Conservation (phyloP, 2,113 vertebrate species). For the Mugil cephalus region DNA sequence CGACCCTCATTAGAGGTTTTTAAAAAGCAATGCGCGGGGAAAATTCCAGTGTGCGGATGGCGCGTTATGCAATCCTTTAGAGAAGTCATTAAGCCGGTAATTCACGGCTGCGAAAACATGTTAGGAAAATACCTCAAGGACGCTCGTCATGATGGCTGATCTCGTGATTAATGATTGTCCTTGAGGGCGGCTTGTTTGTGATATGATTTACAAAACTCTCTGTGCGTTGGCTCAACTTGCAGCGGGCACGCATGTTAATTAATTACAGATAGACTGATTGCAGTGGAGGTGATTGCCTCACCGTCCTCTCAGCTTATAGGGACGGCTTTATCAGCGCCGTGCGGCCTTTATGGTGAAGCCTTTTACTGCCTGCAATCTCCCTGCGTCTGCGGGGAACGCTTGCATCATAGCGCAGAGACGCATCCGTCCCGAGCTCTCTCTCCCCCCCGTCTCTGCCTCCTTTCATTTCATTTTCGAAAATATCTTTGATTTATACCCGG, state of each 20-base stretch:
- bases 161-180: slow-evolving; percentile 72
- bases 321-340: slow-evolving; percentile 53
- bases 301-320: slow-evolving; percentile 39
- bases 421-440: slow-evolving; percentile 15
- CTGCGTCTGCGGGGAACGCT: slow-evolving; percentile 24
- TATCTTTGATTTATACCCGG: slow-evolving; percentile 44
- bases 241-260: slow-evolving; percentile 57
- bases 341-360: slow-evolving; percentile 44
- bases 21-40: slow-evolving; percentile 30
- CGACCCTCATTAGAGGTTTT: slow-evolving; percentile 29
- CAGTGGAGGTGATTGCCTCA: slow-evolving; percentile 61
- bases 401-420: slow-evolving; percentile 23
- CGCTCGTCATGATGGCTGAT: slow-evolving; percentile 56
- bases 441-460: slow-evolving; percentile 23
- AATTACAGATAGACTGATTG: slow-evolving; percentile 59
- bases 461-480: slow-evolving; percentile 53
- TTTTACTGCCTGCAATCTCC: slow-evolving; percentile 43
- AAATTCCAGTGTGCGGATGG: slow-evolving; percentile 33
- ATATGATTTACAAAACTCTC: slow-evolving; percentile 64
- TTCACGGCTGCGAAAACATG: slow-evolving; percentile 22
- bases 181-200: slow-evolving; percentile 72
- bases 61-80: slow-evolving; percentile 22
- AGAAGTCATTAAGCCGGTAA: slow-evolving; percentile 16
- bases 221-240: slow-evolving; percentile 43
- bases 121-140: slow-evolving; percentile 59